A percentile compares a stretch with the other conserved stretches of the same genome.
Evolutionary conservation across 2,113 vertebrate species (phyloP).

Genomic region (Ailuropoda melanoleuca): DNA sequence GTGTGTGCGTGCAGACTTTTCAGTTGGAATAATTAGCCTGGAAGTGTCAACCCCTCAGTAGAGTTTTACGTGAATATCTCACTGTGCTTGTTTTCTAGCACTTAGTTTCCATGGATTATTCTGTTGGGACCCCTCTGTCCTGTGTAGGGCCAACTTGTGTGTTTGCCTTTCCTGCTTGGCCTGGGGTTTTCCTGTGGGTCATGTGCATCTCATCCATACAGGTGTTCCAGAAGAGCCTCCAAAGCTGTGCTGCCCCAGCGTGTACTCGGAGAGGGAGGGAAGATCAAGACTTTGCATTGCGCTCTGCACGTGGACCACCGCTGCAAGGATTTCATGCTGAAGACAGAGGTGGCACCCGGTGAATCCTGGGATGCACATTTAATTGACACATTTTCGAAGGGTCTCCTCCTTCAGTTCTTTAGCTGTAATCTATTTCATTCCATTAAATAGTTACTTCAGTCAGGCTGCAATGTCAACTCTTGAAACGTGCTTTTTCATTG

Average conservation of each 20-base stretch:
- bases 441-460: background rate
- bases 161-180: background rate
- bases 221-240: background rate
- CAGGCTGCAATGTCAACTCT: background rate
- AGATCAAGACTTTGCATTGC: background rate
- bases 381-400: accelerated
- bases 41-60: background rate
- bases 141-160: no score
- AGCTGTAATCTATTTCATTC: background rate
- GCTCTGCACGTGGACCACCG: accelerated
- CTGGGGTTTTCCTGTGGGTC: background rate
- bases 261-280: background rate
- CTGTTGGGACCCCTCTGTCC: background rate
- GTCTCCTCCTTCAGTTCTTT: background rate
- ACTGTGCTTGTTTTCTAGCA: background rate
- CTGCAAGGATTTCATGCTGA: background rate
- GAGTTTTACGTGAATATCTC: background rate
- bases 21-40: background rate
- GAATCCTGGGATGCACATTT: background rate
- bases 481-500: background rate
- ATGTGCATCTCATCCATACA: background rate
- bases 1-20: background rate
- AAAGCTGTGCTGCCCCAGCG: accelerated
- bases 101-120: background rate
- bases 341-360: no score